Evolutionary conservation across 2,113 vertebrate genomes (phyloP), one percentile per base, ranked within the genome.

Genomic region (Copsychus sechellarum): DNA sequence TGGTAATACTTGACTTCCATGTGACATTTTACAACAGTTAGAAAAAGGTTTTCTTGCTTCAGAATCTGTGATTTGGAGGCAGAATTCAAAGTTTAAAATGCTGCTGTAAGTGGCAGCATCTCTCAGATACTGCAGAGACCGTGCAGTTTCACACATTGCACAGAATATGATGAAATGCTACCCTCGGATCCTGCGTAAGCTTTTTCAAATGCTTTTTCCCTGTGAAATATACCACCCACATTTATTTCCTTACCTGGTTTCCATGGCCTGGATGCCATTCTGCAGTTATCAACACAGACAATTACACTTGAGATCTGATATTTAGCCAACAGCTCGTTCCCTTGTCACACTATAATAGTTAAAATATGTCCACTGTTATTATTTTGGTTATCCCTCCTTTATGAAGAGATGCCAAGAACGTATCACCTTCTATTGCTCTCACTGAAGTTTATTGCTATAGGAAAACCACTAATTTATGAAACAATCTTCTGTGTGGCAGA

Each of bases 401-500:
- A 86, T 83, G 82, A 96, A 93, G 76, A 94, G 40, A 71, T 76
- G 85, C 85, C 93, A 97, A 96, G 76, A 96, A 86, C 60, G 3
- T 78, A 94, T 81, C 95, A 84, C 82, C 76, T 94, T 92, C 67
- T 86, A 10, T 84, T 90, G 72, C 64, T 78, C 78, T 86, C 92
- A 26, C 29, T 90, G 43, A 71, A 71, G 92, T 95, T 97, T 96
- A 94, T 86, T 92, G 82, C 94, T 94, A 28, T 81, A 94, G 95
- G 88, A 97, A 92, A 93, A 81, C 38, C 1, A 14, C 85, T 93
- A 78, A 96, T 96, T 92, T 93, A 93, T 86, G 76, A 78, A 96
- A 92, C 64, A 48, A 71, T 94, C 82, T 83, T 90, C 64, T 76
- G 2, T 88, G 24, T 57, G 57, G 56, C 85, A 94, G 88, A 64